Conservation (phyloP, 1,140 invertebrate genomes). For the Procambarus clarkii region DNA sequence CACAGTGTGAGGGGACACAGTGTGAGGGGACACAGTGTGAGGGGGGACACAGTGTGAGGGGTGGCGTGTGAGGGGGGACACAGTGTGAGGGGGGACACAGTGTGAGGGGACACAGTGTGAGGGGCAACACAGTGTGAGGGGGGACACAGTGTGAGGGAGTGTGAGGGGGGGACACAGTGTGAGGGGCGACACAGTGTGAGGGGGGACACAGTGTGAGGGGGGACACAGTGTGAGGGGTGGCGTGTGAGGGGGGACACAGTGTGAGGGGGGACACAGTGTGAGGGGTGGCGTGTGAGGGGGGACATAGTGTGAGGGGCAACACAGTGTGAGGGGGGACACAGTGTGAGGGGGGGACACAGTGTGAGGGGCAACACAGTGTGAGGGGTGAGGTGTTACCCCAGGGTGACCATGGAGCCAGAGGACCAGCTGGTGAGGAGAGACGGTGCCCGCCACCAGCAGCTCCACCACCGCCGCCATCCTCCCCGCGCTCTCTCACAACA, state of each 20-base stretch:
- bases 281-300: not conserved
- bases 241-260: too few relatives aligned
- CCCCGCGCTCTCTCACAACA: not conserved
- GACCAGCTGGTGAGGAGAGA: not conserved
- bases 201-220: too few relatives aligned
- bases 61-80: not conserved
- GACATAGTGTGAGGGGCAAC: not conserved
- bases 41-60: not conserved
- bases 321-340: too few relatives aligned
- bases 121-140: not conserved
- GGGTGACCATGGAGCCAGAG: slow-evolving; percentile 19
- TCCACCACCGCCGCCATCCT: slow-evolving; percentile 30
- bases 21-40: not conserved
- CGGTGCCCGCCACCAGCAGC: not conserved
- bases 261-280: not conserved
- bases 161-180: not conserved
- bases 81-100: too few relatives aligned
- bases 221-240: too few relatives aligned
- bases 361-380: not conserved
- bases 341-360: not conserved
- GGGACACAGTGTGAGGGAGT: too few relatives aligned
- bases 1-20: too few relatives aligned
- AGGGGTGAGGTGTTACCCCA: not conserved
- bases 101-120: not conserved
- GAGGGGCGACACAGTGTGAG: too few relatives aligned